These are phyloP conservation scores for Oxyruncus cristatus DNA, from an alignment of 2,113 vertebrate genomes.

Conservation along the genomic window DNA sequence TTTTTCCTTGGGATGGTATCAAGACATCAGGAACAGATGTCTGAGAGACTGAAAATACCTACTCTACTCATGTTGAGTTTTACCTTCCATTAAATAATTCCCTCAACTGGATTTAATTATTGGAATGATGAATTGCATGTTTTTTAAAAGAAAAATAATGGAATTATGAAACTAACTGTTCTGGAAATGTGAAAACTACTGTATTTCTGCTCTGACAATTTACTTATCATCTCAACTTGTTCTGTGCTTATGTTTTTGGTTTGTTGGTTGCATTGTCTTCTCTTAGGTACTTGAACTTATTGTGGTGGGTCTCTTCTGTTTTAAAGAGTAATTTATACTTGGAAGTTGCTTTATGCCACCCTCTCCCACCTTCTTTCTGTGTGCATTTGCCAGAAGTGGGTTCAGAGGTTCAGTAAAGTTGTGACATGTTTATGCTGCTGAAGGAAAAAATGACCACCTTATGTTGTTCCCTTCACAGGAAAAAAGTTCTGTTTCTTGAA, in stretches of 20 bases:
- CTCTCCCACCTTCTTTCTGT: background rate
- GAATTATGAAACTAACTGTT: background rate
- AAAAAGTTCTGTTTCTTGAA: background rate
- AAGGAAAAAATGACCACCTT: background rate
- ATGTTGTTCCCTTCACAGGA: background rate
- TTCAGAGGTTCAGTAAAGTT: background rate
- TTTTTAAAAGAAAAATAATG: background rate
- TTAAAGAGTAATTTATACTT: background rate
- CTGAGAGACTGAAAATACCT: background rate
- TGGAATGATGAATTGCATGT: background rate
- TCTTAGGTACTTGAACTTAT: background rate
- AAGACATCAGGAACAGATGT: conserved; percentile 7
- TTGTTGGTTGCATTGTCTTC: background rate
- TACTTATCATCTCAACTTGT: background rate
- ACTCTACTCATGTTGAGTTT: background rate
- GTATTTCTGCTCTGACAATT: background rate
- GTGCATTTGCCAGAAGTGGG: background rate
- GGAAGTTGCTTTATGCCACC: background rate
- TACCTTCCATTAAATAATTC: background rate
- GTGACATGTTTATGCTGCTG: background rate
- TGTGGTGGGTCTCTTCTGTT: background rate
- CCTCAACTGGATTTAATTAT: background rate
- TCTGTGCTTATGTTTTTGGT: background rate
- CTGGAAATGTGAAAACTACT: background rate
- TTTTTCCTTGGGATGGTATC: background rate